A percentile compares a stretch with the other conserved stretches of the same genome.
These are phyloP conservation scores for Leptinotarsa texana DNA, from an alignment of 1,140 invertebrate genomes.

Conservation along the genomic window DNA sequence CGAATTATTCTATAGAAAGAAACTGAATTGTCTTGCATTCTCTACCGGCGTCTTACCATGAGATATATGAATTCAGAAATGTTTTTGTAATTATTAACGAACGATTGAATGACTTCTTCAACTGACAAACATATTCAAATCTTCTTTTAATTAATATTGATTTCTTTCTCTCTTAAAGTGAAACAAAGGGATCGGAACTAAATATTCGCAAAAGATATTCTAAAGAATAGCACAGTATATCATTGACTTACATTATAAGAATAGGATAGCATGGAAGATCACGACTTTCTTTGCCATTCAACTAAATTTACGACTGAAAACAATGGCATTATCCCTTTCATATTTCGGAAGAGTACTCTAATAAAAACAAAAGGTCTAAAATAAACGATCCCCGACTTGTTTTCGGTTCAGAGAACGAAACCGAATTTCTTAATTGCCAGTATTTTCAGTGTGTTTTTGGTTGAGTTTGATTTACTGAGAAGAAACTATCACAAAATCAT, in stretches of 20 bases:
- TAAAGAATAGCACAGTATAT: conserved; percentile 21
- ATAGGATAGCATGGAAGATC: conserved; percentile 34
- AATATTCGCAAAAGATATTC: neutral
- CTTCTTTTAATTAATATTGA: too few species aligned
- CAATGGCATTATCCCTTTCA: conserved; percentile 32
- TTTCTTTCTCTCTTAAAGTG: too few species aligned
- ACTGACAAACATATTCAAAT: too few species aligned
- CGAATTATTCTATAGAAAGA: too few species aligned
- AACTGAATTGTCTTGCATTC: too few species aligned
- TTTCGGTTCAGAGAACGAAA: conserved; percentile 17
- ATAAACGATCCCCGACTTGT: conserved; percentile 26
- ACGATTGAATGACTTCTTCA: too few species aligned
- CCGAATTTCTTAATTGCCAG: conserved; percentile 26
- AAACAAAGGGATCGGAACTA: too few species aligned
- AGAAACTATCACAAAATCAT: neutral
- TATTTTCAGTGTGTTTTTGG: conserved; percentile 15
- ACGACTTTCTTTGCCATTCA: conserved; percentile 29
- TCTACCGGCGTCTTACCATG: too few species aligned
- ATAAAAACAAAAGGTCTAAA: conserved; percentile 32
- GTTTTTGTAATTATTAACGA: too few species aligned
- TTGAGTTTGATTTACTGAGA: neutral
- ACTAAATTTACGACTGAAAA: conserved; percentile 32
- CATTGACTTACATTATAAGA: conserved; percentile 26
- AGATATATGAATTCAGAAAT: too few species aligned
- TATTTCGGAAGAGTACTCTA: conserved; percentile 23